Evolutionary conservation across 2,113 vertebrate species (phyloP), one percentile per base, ranked within the genome.

Genomic region (Pristiophorus japonicus): DNA sequence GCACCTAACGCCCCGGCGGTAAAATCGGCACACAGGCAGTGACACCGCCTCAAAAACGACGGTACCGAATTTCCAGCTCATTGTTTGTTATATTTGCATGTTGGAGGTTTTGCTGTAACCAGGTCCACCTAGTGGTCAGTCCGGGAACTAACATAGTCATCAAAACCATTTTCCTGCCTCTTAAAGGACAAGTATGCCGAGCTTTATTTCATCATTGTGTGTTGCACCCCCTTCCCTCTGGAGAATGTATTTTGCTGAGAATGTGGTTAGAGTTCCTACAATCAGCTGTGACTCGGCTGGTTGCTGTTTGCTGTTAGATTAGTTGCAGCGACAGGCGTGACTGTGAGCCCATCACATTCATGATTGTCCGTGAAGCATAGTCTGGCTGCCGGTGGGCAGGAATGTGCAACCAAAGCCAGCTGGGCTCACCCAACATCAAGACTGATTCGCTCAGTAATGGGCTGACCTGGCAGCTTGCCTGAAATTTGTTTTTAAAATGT

Each of bases 101-200:
- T 4, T 22, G n/a, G 38, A 81, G 12, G 38, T 38, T 45, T 45
- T 81, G 78, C 30, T 59, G 51, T 14, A 59, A 90, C 51, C 87
- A 59, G 51, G 87, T 55, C 87, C 87, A 90, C 87, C 87, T 90
- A 59, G 87, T 90, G 87, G 51, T 34, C 51, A 59, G 51, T 59
- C 51, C n/a, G 27, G 62, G 51, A 90, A 90, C 4, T 12, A 18
- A 3, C 51, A 59, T 34, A 55, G 30, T 55, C 87, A 90, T 62
- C 51, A 90, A 90, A 88, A 59, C 51, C 27, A n/a, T 5, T 81
- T 42, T 42, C 78, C 78, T 81, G 78, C 38, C 5, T 20, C 78
- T 42, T 18, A 38, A 81, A 42, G 78, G 59, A 22, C 12, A 34
- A 14, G 16, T 59, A 3, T 42, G 16, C 38, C 1, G 38, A 81